phyloP scores from a whole-genome alignment of 2,797 vertebrate genomes.

The Melanotaenia pygmaea region DNA sequence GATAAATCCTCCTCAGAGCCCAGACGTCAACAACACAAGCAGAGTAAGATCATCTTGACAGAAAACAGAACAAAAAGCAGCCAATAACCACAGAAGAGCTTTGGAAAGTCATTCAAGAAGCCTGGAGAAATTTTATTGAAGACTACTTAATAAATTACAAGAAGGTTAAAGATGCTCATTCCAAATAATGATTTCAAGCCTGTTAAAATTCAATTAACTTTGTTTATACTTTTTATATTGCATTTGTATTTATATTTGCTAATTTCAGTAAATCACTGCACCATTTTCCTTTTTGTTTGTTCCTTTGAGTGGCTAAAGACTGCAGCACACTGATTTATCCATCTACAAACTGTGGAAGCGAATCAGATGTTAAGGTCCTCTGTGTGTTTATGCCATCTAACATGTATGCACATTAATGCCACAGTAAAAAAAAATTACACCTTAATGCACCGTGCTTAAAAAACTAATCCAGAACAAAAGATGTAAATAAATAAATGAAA shows the following conservation, averaged over 20 bases:
- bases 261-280: neutral
- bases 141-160: too few relatives aligned
- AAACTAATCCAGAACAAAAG: neutral
- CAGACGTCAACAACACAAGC: neutral
- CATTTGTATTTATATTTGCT: neutral
- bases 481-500: neutral
- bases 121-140: too few relatives aligned
- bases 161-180: too few relatives aligned
- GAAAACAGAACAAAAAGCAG: neutral
- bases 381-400: neutral
- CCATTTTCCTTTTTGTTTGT: neutral
- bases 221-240: too few relatives aligned
- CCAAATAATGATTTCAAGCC: too few relatives aligned
- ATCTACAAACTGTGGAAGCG: neutral
- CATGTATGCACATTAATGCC: neutral
- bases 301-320: too few relatives aligned
- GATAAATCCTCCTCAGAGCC: neutral
- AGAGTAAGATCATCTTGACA: neutral
- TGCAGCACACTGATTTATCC: neutral
- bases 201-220: too few relatives aligned
- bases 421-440: neutral
- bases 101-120: too few relatives aligned
- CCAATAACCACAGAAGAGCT: too few relatives aligned
- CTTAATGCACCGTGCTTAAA: neutral
- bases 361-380: neutral